Evolutionary conservation across 2,113 vertebrate genomes (phyloP).

Genomic region (Pedionomus torquatus): DNA sequence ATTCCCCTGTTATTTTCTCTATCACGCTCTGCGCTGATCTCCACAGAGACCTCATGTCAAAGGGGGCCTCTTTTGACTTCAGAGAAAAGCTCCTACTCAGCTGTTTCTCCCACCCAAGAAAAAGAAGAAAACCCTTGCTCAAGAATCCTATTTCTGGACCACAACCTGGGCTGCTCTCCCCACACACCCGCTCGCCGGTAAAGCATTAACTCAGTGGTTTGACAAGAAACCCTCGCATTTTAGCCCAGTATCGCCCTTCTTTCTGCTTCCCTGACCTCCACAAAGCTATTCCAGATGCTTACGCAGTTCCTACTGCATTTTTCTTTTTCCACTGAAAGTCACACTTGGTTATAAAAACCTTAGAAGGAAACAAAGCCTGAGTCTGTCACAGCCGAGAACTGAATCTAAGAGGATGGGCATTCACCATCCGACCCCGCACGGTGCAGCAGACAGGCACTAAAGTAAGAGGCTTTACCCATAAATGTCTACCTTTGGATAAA

Average conservation of each 20-base stretch:
- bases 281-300: background rate
- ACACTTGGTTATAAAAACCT: background rate
- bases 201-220: background rate
- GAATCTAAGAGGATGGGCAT: background rate
- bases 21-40: background rate
- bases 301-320: background rate
- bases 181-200: background rate
- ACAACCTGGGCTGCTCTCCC: background rate
- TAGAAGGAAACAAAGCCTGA: background rate
- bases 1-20: conserved; percentile 11
- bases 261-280: background rate
- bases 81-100: background rate
- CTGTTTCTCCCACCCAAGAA: conserved; percentile 29
- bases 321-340: background rate
- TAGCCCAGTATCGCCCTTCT: background rate
- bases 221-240: background rate
- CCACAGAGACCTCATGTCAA: background rate
- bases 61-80: background rate
- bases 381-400: background rate
- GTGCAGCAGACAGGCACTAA: background rate
- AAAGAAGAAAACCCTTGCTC: conserved; percentile 33
- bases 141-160: background rate
- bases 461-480: background rate
- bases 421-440: background rate
- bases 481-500: background rate